Base-by-base conservation (phyloP, 1,140 invertebrate species). In the Hirudo medicinalis region DNA sequence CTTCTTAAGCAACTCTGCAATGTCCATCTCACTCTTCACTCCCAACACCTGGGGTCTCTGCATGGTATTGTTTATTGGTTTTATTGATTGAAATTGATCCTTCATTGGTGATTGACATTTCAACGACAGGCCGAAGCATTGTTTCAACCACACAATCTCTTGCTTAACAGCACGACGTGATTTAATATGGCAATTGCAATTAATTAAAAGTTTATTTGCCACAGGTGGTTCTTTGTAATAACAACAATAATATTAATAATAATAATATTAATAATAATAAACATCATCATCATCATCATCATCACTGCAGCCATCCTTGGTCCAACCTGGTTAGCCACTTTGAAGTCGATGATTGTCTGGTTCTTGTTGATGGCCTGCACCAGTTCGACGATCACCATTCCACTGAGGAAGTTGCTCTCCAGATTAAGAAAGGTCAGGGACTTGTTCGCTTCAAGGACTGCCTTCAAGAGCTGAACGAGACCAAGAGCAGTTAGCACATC, bases 1-100 rank as follows among this genome's bases (percentile, higher is more conserved):
- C 79, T 93, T 89, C 82, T 94, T 91, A 72, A 98, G 87, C 75
- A 95, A 83, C 78, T 90, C 87, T 63, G 92, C 93, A 75, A 98
- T 92, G 85, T 94, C 91, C 91, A 95, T 97, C 87, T 98, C 94
- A 76, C 92, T 92, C 85, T 95, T 95, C 83, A 96, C 95, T 76
- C 94, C 94, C 76, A 98, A 86, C 72, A 95, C 89, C 85, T 90
- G 88, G 77, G 91, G 91, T 85, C 93, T 89, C 92, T 97, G 82
- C 2, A n/a, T 25, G 29, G 17, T 15, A 15, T 32, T 20, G 13
- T 25, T 13, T 1, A 63, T 63, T 11, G 29, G 1, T 15, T 63
- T 15, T 15, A 9, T 25, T n/a, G 6, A 32, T 49, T 17, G 4
- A 49, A 49, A 17, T 49, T 9, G 11, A 8, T 49, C 13, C 15